Evolutionary conservation across 2,888 invertebrate genomes (phyloP), one percentile per base, ranked within the genome.

Genomic region (Leptinotarsa juncta): DNA sequence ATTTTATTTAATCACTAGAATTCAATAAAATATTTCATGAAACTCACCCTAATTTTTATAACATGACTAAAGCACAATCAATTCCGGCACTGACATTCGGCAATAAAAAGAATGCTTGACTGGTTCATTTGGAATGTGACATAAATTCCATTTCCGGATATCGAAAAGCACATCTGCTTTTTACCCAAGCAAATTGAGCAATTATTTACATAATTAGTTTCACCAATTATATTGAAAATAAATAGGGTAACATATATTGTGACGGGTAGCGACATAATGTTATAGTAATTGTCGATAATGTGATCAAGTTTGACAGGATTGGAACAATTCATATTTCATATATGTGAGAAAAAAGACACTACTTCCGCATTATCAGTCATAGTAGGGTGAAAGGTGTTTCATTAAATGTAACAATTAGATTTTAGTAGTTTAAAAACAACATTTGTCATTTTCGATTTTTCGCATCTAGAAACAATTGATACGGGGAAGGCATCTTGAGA

Each of bases 201-300:
- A 62, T 42, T 62, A 62, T 62, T 62, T 16, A 15, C 10, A 42
- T 42, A 42, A 62, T 32, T n/a, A 5, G 32, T 23, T n/a, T 7
- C 16, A 62, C n/a, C 42, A 62, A 62, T 62, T 62, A 62, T 42
- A 55, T n/a, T 26, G 32, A 68, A n/a, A 66, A 68, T 53, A 68
- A 65, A 68, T 68, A 20, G 72, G 72, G 72, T 26, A 48, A 32
- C 10, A 72, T 67, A 67, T 60, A 60, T 73, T 73, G n/a, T 73
- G 72, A 69, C 48, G 65, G 4, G 42, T 42, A 42, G 16, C n/a
- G n/a, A 4, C 62, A 32, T n/a, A 42, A 32, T 69, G 18, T 48
- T 0, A 18, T 23, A 53, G 65, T 69, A 73, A 73, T 73, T 55
- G 23, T 69, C 51, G 68, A 65, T 69, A 69, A 73, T 49, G 32